Evolutionary conservation across 2,797 vertebrate species (phyloP).

Genomic region (Heliangelus exortis): DNA sequence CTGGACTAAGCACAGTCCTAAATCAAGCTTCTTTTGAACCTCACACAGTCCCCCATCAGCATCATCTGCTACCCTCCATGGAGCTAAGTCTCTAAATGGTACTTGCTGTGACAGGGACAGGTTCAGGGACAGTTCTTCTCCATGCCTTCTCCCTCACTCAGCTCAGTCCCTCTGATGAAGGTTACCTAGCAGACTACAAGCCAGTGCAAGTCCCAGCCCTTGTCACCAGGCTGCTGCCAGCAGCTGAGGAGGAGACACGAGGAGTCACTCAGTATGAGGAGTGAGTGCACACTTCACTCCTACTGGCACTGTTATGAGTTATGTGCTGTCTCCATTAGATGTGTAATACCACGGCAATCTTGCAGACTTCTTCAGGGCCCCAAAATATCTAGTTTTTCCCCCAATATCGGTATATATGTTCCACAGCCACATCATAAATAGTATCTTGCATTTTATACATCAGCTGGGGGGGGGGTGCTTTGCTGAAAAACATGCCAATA

Average conservation of each 20-base stretch:
- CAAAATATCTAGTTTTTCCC: neutral
- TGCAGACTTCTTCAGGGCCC: neutral
- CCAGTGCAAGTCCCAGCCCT: neutral
- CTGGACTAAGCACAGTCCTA: neutral
- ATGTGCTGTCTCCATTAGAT: fast-evolving
- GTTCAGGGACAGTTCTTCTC: too few relatives aligned
- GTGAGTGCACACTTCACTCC: neutral
- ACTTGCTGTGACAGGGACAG: neutral
- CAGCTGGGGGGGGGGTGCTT: neutral
- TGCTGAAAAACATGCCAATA: neutral
- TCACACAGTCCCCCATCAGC: too few relatives aligned
- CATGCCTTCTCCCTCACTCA: neutral
- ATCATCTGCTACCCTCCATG: too few relatives aligned
- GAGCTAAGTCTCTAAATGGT: neutral
- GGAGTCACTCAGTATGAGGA: fast-evolving
- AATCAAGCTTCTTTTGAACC: neutral
- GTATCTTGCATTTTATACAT: fast-evolving
- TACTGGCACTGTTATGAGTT: neutral
- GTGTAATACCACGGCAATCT: neutral
- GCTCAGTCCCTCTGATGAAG: neutral
- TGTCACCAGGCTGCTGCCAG: neutral
- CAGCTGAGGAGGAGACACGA: neutral
- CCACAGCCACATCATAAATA: neutral
- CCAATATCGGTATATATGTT: fast-evolving
- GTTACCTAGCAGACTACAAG: neutral